A percentile compares a stretch with the other conserved stretches of the same genome.
Evolutionary conservation across 2,888 invertebrate species (phyloP).

Genomic region (Tetragonisca angustula): DNA sequence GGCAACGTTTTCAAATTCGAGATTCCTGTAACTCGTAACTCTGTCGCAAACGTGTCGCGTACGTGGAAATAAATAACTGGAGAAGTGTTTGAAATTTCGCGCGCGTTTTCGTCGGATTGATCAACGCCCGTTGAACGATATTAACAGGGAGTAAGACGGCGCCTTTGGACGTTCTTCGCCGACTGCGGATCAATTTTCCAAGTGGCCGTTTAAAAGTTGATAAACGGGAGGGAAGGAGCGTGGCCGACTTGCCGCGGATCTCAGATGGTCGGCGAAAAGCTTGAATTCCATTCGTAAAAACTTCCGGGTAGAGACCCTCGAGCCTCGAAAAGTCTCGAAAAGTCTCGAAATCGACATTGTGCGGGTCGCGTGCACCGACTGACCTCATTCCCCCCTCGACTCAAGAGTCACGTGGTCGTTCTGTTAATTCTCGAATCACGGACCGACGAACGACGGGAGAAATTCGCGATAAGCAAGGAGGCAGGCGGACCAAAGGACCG

Average conservation of each 20-base stretch:
- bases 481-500: slow-evolving; percentile 23
- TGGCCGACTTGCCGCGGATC: not conserved
- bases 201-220: slow-evolving; percentile 9
- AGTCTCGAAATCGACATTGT: slow-evolving; percentile 63
- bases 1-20: not conserved
- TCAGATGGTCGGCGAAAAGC: slow-evolving; percentile 27
- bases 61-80: not conserved
- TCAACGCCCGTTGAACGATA: slow-evolving; percentile 4
- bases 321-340: slow-evolving; percentile 57
- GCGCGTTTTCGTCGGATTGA: not conserved
- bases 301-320: slow-evolving; percentile 17
- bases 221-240: not conserved
- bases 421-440: slow-evolving; percentile 58
- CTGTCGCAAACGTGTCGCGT: not conserved
- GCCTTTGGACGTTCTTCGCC: not conserved
- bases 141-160: not conserved
- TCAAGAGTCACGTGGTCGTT: slow-evolving; percentile 63
- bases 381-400: slow-evolving; percentile 59
- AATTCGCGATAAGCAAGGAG: not conserved
- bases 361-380: slow-evolving; percentile 67
- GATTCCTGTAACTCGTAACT: slow-evolving; percentile 10
- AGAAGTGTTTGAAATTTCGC: not conserved
- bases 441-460: not conserved
- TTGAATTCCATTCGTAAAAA: slow-evolving; percentile 29
- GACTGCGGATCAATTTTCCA: slow-evolving; percentile 6